phyloP scores from a whole-genome alignment of 2,888 invertebrate species.

The Mesodorylaimus sp. region DNA sequence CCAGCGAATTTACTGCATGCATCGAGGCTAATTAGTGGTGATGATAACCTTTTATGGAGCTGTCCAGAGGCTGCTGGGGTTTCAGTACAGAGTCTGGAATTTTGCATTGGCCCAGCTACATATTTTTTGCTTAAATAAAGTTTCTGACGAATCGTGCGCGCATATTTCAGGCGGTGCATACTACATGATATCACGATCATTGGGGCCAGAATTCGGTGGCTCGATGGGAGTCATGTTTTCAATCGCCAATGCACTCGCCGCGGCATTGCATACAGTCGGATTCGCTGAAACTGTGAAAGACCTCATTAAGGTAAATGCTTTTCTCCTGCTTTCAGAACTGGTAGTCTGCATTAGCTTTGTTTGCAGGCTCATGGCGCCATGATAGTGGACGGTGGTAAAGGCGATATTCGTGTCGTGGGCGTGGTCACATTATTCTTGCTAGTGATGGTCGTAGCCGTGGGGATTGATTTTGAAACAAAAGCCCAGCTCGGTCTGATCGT shows the following conservation, averaged over 20 bases:
- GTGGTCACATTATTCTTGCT: conserved; percentile 55
- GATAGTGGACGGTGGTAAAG: conserved; percentile 54
- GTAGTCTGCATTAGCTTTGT: too few relatives aligned
- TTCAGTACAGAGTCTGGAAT: too few relatives aligned
- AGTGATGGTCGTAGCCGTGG: conserved; percentile 67
- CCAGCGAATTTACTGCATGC: too few relatives aligned
- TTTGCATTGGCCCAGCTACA: too few relatives aligned
- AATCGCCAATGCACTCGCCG: conserved; percentile 85
- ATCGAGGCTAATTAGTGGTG: too few relatives aligned
- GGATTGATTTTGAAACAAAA: conserved; percentile 70
- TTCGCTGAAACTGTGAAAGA: conserved; percentile 70
- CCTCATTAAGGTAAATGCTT: conserved; percentile 26
- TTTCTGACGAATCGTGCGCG: too few relatives aligned
- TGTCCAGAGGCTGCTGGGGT: too few relatives aligned
- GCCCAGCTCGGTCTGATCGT: conserved; percentile 74
- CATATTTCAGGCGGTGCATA: conserved; percentile 63
- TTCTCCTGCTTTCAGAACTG: not conserved
- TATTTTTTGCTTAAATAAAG: too few relatives aligned
- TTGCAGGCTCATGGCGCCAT: conserved; percentile 39
- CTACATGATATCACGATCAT: conserved; percentile 69
- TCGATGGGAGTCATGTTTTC: conserved; percentile 91
- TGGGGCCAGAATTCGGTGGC: conserved; percentile 91
- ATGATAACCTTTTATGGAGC: too few relatives aligned
- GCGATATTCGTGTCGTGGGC: conserved; percentile 68
- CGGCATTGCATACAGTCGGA: conserved; percentile 93